Base-by-base conservation (phyloP, 2,888 invertebrate genomes). In the Embidobia sp. region DNA sequence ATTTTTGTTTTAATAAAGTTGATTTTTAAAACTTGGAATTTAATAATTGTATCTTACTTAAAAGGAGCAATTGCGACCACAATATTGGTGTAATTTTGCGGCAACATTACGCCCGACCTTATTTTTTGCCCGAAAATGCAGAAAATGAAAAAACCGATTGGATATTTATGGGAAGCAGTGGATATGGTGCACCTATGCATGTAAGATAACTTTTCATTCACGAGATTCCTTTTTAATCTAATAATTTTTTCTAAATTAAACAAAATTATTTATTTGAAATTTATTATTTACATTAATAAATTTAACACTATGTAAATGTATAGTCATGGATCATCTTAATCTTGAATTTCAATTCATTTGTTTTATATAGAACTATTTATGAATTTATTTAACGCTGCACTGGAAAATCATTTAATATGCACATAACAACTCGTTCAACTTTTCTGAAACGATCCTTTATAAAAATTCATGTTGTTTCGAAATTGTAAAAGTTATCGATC, bases 161-260 rank as follows among this genome's bases (percentile, higher is more conserved):
- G 98, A 95, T 98, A 82, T 98, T 98, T 88, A 98, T 98, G 95
- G 98, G 98, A 0, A 97, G 96, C 22, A 94, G 96, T 0, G 98
- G 98, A 0, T 93, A 95, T 85, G 98, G 98, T 0, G 98, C 98
- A 0, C 96, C 97, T 83, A 95, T 98, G 95, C 98, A 98, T 89
- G 98, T 98, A 89, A 92, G 93, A n/a, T n/a, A n/a, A n/a, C n/a
- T n/a, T n/a, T n/a, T n/a, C n/a, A n/a, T n/a, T n/a, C n/a, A n/a
- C n/a, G n/a, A n/a, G n/a, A n/a, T n/a, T n/a, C n/a, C n/a, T n/a
- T n/a, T n/a, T n/a, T n/a, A n/a, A n/a, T n/a, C n/a, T n/a, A n/a
- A n/a, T n/a, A n/a, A n/a, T n/a, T n/a, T n/a, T n/a, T n/a, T n/a
- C n/a, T n/a, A n/a, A n/a, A n/a, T n/a, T n/a, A n/a, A n/a, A n/a